Base-by-base conservation (phyloP, 2,113 vertebrate genomes). In the Pycnonotus jocosus region DNA sequence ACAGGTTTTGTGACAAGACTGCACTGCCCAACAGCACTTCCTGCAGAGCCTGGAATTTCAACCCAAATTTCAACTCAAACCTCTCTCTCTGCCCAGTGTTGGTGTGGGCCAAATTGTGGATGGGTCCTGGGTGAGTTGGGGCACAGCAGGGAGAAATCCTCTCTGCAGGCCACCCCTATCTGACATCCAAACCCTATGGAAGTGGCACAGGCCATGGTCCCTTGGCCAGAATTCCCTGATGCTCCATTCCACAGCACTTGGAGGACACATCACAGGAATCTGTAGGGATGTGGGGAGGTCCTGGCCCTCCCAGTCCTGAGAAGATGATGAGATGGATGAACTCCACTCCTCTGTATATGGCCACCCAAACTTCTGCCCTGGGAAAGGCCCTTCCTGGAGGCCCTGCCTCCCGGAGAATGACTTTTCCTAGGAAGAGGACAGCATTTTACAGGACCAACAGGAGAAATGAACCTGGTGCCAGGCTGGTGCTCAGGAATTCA, bases 11-110 rank as follows among this genome's bases (percentile, higher is more conserved):
- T 30, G 35, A 23, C 2, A 3, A 62, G 60, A 27, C 4, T 44
- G 21, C 47, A 18, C 16, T 64, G 8, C 8, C 73, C 1, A 0
- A 15, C 0, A 7, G 33, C 10, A 8, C 11, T 37, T 78, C 69
- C 88, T 44, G 24, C 33, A 12, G 44, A 24, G 38, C 14, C 28
- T 28, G 42, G 23, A n/a, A 61, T 73, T 83, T 40, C 50, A 48
- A 15, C 10, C 40, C 5, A 11, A 50, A 68, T 58, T 83, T 58
- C 53, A 28, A 12, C 27, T 22, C 61, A 64, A 7, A 65, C 19
- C 9, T n/a, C 21, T 27, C 21, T 27, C 78, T 65, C 24, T 89
- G 25, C 6, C 23, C 24, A 35, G 0, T 0, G 0, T 0, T 1
- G 3, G 5, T 6, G 9, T 31, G 24, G 33, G 13, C 3, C 56